These are phyloP conservation scores for Anarrhichthys ocellatus DNA, from an alignment of 2,113 vertebrate genomes.

Conservation along the genomic window DNA sequence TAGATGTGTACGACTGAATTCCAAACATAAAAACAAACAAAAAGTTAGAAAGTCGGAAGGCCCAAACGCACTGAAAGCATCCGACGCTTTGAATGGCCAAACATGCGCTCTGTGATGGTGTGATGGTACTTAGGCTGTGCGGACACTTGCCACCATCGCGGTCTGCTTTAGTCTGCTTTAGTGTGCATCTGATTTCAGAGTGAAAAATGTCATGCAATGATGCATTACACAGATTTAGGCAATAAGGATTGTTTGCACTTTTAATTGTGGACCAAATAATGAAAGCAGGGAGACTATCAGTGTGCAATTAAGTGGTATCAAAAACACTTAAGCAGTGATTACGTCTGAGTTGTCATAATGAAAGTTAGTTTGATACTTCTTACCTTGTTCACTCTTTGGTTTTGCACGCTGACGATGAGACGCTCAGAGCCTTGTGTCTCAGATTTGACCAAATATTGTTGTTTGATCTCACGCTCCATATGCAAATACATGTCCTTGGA, in stretches of 20 bases:
- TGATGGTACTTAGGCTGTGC: not conserved
- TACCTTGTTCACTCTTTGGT: conserved; percentile 40
- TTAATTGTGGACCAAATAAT: conserved; percentile 14
- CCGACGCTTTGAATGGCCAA: not conserved
- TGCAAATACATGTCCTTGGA: conserved; percentile 61
- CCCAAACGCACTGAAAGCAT: not conserved
- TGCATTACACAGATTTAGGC: not conserved
- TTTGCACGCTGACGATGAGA: conserved; percentile 21
- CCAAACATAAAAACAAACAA: not conserved
- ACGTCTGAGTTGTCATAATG: conserved; percentile 6
- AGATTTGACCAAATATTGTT: conserved; percentile 44
- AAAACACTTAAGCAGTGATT: conserved; percentile 31
- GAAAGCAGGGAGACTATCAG: not conserved
- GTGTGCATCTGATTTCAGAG: not conserved
- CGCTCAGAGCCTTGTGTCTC: conserved; percentile 1
- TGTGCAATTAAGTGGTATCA: conserved; percentile 13
- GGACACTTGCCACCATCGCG: not conserved
- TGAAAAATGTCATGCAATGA: not conserved
- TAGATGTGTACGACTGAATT: not conserved
- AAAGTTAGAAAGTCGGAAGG: not conserved
- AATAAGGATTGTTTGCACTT: not conserved
- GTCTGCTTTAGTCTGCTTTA: not conserved
- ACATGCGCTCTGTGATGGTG: not conserved
- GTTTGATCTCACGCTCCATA: conserved; percentile 52
- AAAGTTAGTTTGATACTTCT: conserved; percentile 24